These are phyloP conservation scores for Tetramorium bicarinatum DNA, from an alignment of 2,888 invertebrate genomes.

Conservation along the genomic window DNA sequence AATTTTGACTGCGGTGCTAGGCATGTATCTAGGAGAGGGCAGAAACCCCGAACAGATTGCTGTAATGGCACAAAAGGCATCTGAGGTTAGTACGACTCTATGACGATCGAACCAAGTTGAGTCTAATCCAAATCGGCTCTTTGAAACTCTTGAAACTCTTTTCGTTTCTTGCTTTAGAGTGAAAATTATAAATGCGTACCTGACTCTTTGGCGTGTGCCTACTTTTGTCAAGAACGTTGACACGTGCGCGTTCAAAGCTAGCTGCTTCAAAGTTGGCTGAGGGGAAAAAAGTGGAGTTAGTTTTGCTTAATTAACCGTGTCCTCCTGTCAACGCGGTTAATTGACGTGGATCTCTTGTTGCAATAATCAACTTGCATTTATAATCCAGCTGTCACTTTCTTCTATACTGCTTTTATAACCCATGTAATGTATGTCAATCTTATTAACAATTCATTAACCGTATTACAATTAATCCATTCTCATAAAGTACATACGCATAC, in stretches of 20 bases:
- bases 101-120: neutral
- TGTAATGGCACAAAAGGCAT: constrained; percentile 97
- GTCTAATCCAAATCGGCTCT: neutral
- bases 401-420: constrained; percentile 2
- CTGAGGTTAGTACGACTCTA: constrained; percentile 92
- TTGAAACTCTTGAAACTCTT: neutral
- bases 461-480: neutral
- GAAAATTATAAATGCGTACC: neutral
- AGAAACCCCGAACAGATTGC: constrained; percentile 97
- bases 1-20: constrained; percentile 96
- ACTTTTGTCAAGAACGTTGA: neutral
- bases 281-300: neutral
- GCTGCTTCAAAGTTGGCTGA: too few species aligned
- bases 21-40: constrained; percentile 94
- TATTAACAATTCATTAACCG: too few species aligned
- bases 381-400: neutral
- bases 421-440: neutral
- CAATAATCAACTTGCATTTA: neutral
- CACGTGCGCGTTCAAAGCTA: neutral
- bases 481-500: neutral
- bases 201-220: too few species aligned
- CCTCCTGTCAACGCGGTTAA: neutral
- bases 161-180: neutral
- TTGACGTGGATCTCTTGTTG: neutral
- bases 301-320: constrained; percentile 6